A percentile compares a stretch with the other conserved stretches of the same genome.
Conservation (phyloP, 2,113 vertebrate genomes). For the Phoenicopterus ruber region DNA sequence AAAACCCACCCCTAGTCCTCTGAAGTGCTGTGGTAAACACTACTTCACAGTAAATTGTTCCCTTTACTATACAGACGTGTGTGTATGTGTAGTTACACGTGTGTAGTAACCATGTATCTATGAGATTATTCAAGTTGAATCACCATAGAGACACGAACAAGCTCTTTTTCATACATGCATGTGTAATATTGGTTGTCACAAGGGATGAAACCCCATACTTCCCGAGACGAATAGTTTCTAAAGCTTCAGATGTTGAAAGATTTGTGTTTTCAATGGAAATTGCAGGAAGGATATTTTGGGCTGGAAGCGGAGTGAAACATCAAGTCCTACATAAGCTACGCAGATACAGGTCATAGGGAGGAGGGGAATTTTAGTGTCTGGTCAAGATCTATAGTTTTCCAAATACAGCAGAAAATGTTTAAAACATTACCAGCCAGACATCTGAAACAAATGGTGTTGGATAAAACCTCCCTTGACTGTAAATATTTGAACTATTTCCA, state of each 20-base stretch:
- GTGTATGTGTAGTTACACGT: no score
- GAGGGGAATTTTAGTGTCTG: neutral
- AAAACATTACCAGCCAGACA: neutral
- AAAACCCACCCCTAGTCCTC: neutral
- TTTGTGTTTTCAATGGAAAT: neutral
- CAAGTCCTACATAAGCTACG: neutral
- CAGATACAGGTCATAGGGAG: neutral
- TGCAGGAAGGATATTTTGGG: neutral
- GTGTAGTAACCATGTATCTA: neutral
- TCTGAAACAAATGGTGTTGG: slow-evolving; percentile 2
- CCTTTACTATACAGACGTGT: rapidly evolving
- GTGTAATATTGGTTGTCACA: neutral
- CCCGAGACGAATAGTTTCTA: neutral
- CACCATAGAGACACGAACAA: neutral
- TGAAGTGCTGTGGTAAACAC: neutral
- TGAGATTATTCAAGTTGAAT: rapidly evolving
- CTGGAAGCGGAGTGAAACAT: neutral
- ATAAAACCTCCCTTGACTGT: neutral
- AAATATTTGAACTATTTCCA: slow-evolving; percentile 14
- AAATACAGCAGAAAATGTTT: neutral
- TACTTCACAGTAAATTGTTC: neutral
- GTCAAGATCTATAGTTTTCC: neutral
- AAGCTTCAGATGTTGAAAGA: neutral
- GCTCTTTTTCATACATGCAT: neutral
- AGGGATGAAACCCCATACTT: neutral